Base-by-base conservation (phyloP, 2,113 vertebrate species). In the Solea senegalensis region DNA sequence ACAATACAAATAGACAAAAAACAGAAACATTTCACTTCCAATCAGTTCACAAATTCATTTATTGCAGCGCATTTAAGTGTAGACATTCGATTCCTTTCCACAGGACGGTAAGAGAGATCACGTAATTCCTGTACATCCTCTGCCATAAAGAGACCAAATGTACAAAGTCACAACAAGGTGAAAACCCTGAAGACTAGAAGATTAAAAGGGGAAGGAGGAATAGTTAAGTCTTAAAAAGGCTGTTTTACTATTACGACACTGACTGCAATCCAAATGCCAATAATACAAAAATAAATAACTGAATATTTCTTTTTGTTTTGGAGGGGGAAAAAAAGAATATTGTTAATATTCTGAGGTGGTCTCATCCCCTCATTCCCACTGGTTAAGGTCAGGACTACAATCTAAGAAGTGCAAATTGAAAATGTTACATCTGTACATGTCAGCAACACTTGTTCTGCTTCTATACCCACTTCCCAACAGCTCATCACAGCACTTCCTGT, bases 61-160 rank as follows among this genome's bases (percentile, higher is more conserved):
- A 93, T 92, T 93, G 88, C 88, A 92, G 87, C 80, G 15, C 82
- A 84, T 55, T 80, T 87, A 63, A 78, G 80, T 88, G 78, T 59
- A 72, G 88, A 90, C 88, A 90, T 90, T 90, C 80, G 88, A 71
- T 87, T 89, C 74, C 83, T 88, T 88, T 89, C 90, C 87, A 93
- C 86, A 89, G 90, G 90, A 92, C 85, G 80, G 83, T 65, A 83
- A 80, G 69, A 80, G 69, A 84, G 75, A 83, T 84, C 73, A 81
- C 59, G 79, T 80, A 16, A 83, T 73, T 84, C 65, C 82, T 90
- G 81, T 90, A 90, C 89, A 87, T 72, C 80, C 73, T 85, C 76
- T 51, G 61, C 56, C 52, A 66, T 13, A 55, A 76, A 65, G 56
- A 88, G 62, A 74, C 40, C 59, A 79, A 50, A 85, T 87, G 61